A percentile compares a stretch with the other conserved stretches of the same genome.
phyloP scores from a whole-genome alignment of 2,113 vertebrate species.

The Pholis gunnellus region DNA sequence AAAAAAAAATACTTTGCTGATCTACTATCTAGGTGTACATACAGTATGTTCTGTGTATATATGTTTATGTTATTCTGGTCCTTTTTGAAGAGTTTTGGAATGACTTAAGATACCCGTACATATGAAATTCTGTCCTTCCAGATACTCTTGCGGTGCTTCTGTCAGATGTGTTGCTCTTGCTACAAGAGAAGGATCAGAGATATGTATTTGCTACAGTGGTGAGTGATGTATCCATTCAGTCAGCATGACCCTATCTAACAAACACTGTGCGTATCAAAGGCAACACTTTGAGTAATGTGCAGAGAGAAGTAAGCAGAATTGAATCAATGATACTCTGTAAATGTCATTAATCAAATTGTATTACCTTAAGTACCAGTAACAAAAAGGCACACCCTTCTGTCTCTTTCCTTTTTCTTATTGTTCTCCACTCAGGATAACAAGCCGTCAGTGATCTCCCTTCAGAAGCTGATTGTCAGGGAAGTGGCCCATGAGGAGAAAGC shows the following conservation, averaged over 20 bases:
- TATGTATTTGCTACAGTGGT: constrained; percentile 94
- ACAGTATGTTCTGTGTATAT: background rate
- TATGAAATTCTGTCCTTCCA: constrained; percentile 57
- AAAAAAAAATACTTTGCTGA: background rate
- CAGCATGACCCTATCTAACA: background rate
- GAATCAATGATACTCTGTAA: background rate
- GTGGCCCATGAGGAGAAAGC: constrained; percentile 97
- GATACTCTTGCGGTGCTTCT: constrained; percentile 94
- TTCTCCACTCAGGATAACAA: constrained; percentile 89
- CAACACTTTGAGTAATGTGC: background rate
- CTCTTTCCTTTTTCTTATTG: background rate
- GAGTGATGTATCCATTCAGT: constrained; percentile 58
- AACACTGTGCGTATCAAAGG: background rate
- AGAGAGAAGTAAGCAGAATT: background rate
- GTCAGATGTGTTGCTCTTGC: constrained; percentile 90
- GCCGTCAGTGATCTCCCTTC: constrained; percentile 92
- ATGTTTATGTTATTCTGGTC: background rate
- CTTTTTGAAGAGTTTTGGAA: background rate
- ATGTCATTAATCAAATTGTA: background rate
- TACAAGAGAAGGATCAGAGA: constrained; percentile 98
- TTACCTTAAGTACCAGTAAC: background rate
- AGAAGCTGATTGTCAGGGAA: constrained; percentile 96
- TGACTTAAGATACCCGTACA: background rate
- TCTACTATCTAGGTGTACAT: background rate
- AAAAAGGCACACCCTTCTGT: background rate